Evolutionary conservation across 2,113 vertebrate genomes (phyloP).

Genomic region (Osmerus mordax): DNA sequence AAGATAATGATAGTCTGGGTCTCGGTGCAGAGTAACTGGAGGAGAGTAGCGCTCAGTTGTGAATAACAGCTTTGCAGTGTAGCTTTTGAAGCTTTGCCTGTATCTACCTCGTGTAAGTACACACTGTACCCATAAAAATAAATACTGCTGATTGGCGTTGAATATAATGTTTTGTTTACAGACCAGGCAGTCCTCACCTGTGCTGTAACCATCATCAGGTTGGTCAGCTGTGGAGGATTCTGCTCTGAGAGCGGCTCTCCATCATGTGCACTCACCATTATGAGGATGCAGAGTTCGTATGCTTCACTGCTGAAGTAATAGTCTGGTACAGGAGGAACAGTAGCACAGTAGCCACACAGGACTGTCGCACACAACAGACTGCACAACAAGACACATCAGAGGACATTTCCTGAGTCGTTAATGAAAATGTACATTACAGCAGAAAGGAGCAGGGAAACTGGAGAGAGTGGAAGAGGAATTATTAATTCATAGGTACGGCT

Average conservation of each 20-base stretch:
- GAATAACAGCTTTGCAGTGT: too few relatives aligned
- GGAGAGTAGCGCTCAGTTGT: too few relatives aligned
- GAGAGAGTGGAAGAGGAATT: constrained; percentile 47
- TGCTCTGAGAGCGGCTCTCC: constrained; percentile 1
- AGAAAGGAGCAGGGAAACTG: constrained; percentile 44
- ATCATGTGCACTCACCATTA: constrained; percentile 45
- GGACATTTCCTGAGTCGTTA: constrained; percentile 48
- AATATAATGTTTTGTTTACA: too few relatives aligned
- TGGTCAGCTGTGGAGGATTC: constrained; percentile 9
- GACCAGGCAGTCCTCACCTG: too few relatives aligned
- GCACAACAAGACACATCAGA: constrained; percentile 47
- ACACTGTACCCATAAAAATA: too few relatives aligned
- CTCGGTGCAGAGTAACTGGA: too few relatives aligned
- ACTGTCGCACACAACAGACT: constrained; percentile 1
- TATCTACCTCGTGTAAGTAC: too few relatives aligned
- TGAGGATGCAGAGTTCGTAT: constrained; percentile 45
- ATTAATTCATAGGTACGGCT: constrained; percentile 56
- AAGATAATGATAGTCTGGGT: too few relatives aligned
- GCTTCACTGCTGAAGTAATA: constrained; percentile 55
- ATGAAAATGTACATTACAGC: constrained; percentile 60
- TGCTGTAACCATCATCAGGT: not conserved
- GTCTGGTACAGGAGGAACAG: constrained; percentile 43
- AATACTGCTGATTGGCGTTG: too few relatives aligned
- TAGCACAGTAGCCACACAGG: constrained; percentile 14
- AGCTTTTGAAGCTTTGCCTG: too few relatives aligned